These are phyloP conservation scores for Lethrus apterus DNA, from an alignment of 1,140 invertebrate species.

Conservation along the genomic window DNA sequence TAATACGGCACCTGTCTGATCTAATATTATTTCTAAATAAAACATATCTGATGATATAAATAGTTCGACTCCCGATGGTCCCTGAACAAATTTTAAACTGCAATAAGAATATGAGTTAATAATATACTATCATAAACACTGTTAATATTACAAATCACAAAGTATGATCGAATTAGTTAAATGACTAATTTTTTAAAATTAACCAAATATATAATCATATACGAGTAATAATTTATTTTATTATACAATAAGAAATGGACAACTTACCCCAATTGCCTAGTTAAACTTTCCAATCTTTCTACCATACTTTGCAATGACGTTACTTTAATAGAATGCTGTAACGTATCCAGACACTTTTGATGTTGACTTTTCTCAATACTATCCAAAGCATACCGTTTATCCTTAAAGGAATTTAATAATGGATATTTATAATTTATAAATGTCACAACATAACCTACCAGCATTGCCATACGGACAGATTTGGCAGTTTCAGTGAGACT, in stretches of 20 bases:
- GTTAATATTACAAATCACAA: too few relatives aligned
- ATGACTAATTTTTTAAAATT: too few relatives aligned
- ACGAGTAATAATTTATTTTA: not conserved
- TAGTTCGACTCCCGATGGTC: conserved; percentile 63
- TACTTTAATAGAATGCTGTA: conserved; percentile 92
- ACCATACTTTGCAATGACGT: conserved; percentile 84
- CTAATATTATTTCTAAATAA: conserved; percentile 81
- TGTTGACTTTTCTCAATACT: conserved; percentile 73
- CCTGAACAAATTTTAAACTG: conserved; percentile 71
- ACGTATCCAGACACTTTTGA: conserved; percentile 82
- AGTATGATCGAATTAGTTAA: too few relatives aligned
- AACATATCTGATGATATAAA: conserved; percentile 97
- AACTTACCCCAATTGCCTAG: conserved; percentile 71
- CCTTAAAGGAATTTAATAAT: conserved; percentile 47
- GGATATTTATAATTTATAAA: conserved; percentile 11
- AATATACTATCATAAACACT: too few relatives aligned
- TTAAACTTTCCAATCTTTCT: conserved; percentile 84
- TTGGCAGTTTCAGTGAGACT: conserved; percentile 78
- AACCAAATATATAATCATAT: conserved; percentile 1
- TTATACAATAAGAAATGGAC: too few relatives aligned
- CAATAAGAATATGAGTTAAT: conserved; percentile 34
- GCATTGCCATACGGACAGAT: conserved; percentile 70
- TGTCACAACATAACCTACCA: conserved; percentile 51
- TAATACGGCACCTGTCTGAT: conserved; percentile 64
- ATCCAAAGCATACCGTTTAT: conserved; percentile 76